Evolutionary conservation across 2,888 invertebrate species (phyloP).

Genomic region (Rhingia campestris): DNA sequence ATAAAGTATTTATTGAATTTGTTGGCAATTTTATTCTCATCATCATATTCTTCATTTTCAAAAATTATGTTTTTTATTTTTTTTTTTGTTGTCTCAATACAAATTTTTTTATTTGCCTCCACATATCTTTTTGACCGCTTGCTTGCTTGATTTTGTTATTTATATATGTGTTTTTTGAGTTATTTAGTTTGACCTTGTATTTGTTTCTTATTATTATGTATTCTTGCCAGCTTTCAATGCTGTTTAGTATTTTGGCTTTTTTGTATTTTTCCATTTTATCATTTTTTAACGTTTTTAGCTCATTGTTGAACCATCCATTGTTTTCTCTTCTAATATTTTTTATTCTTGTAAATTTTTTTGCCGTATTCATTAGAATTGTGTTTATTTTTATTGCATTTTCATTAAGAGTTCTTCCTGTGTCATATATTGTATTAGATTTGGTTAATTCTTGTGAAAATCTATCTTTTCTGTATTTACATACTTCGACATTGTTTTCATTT

Average conservation of each 20-base stretch:
- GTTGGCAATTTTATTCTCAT: neutral
- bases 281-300: slow-evolving; percentile 1
- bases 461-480: slow-evolving; percentile 5
- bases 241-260: neutral
- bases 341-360: neutral
- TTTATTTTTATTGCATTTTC: too few species aligned
- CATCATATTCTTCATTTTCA: neutral
- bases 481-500: neutral
- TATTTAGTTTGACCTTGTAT: neutral
- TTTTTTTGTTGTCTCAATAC: too few species aligned
- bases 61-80: neutral
- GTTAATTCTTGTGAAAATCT: neutral
- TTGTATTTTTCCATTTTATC: neutral
- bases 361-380: neutral
- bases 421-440: too few species aligned
- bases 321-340: neutral
- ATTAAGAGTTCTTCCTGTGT: too few species aligned
- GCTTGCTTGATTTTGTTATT: neutral
- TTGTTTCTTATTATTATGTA: slow-evolving; percentile 9
- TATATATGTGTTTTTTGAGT: neutral
- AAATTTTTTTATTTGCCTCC: neutral
- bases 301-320: neutral
- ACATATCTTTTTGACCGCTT: slow-evolving; percentile 4
- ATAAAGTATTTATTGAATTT: slow-evolving; percentile 2
- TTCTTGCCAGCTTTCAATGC: slow-evolving; percentile 1